These are phyloP conservation scores for Zaprionus gabonicus DNA, from an alignment of 1,140 invertebrate genomes.

Conservation along the genomic window DNA sequence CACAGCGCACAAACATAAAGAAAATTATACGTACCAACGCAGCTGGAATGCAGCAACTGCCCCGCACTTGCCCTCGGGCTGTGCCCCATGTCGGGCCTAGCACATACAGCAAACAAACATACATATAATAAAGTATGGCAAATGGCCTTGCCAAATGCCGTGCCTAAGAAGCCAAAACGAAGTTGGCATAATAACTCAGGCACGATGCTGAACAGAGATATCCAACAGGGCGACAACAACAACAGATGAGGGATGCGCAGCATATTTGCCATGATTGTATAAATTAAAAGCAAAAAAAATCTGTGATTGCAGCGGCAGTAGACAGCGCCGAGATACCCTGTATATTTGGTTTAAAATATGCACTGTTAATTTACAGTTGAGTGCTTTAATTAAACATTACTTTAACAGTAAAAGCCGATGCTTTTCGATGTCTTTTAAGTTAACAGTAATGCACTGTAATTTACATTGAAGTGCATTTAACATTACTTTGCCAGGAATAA, in stretches of 20 bases:
- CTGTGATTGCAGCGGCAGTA: background rate
- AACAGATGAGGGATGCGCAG: slow-evolving; percentile 31
- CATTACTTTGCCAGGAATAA: background rate
- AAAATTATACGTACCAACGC: slow-evolving; percentile 70
- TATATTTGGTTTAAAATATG: background rate
- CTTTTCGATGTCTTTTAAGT: background rate
- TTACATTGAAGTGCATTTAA: no score
- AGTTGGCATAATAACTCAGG: slow-evolving; percentile 79
- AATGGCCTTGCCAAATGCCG: slow-evolving; percentile 79
- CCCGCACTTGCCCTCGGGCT: background rate
- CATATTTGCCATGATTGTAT: slow-evolving; percentile 39
- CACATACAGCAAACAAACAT: background rate
- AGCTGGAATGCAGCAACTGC: slow-evolving; percentile 14
- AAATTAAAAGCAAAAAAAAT: slow-evolving; percentile 39
- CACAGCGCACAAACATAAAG: slow-evolving; percentile 61
- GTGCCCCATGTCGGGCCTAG: background rate
- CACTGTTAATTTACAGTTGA: background rate
- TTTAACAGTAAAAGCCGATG: background rate
- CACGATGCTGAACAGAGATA: slow-evolving; percentile 69
- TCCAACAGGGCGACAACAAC: slow-evolving; percentile 28
- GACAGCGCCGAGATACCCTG: background rate
- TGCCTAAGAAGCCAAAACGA: slow-evolving; percentile 77
- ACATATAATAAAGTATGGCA: slow-evolving; percentile 61
- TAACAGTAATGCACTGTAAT: background rate
- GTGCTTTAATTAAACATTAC: background rate